A percentile compares a stretch with the other conserved stretches of the same genome.
Conservation (phyloP, 1,140 invertebrate species). For the Drosophila kikkawai region DNA sequence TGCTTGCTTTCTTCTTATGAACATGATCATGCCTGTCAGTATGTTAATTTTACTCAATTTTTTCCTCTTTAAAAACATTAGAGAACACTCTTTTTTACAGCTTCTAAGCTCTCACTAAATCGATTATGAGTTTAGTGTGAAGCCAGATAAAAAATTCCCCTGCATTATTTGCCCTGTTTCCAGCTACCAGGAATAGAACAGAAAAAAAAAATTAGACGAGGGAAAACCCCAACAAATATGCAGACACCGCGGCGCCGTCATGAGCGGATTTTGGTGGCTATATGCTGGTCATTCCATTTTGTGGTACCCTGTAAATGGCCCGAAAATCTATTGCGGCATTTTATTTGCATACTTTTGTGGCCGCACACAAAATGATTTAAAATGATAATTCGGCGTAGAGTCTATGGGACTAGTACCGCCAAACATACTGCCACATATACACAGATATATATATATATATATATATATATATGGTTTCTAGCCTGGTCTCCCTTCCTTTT, state of each 20-base stretch:
- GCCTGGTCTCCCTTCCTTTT: too few relatives aligned
- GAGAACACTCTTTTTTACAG: background rate
- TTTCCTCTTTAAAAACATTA: background rate
- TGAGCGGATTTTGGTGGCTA: slow-evolving; percentile 31
- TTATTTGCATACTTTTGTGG: slow-evolving; percentile 78
- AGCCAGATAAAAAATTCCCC: slow-evolving; percentile 1
- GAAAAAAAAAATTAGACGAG: background rate
- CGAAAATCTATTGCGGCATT: slow-evolving; percentile 61
- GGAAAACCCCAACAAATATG: slow-evolving; percentile 15
- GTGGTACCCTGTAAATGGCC: slow-evolving; percentile 58
- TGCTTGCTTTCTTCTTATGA: background rate
- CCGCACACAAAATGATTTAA: slow-evolving; percentile 76
- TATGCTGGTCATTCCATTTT: slow-evolving; percentile 28
- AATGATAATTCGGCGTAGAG: slow-evolving; percentile 68
- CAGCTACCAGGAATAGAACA: background rate
- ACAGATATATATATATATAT: background rate
- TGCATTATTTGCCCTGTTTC: slow-evolving; percentile 1
- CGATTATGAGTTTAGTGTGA: slow-evolving; percentile 5
- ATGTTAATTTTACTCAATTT: background rate
- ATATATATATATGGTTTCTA: slow-evolving; percentile 2
- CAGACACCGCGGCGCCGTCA: slow-evolving; percentile 19
- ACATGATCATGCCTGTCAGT: background rate
- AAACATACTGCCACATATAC: slow-evolving; percentile 1
- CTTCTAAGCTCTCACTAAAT: slow-evolving; percentile 5
- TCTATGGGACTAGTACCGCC: slow-evolving; percentile 7